Percentiles rank a stretch among this genome's conserved stretches.
phyloP scores from a whole-genome alignment of 2,797 vertebrate genomes.

The Anguilla megastoma region DNA sequence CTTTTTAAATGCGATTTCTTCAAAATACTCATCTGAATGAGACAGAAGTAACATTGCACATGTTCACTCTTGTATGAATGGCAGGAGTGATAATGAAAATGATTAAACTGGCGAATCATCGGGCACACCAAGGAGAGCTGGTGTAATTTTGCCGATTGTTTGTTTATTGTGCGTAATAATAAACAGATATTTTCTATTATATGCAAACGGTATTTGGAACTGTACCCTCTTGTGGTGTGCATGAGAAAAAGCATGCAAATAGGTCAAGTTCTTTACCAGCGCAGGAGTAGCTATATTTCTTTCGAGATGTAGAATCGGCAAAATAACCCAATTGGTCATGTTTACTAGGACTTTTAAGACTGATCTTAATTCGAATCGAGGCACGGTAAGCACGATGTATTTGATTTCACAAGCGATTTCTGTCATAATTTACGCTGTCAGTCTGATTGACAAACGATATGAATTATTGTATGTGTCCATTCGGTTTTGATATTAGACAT shows the following conservation, averaged over 20 bases:
- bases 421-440: not conserved
- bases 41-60: not conserved
- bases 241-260: slow-evolving; percentile 22
- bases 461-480: not conserved
- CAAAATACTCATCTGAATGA: not conserved
- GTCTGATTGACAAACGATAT: not conserved
- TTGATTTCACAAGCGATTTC: slow-evolving; percentile 11
- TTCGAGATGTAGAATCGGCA: not conserved
- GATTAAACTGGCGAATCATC: not conserved
- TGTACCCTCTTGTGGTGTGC: slow-evolving; percentile 33
- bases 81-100: not conserved
- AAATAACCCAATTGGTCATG: not conserved
- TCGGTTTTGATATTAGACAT: not conserved
- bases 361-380: not conserved
- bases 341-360: not conserved
- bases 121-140: not conserved
- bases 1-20: not conserved
- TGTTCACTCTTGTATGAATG: not conserved
- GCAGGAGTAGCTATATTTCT: not conserved
- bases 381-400: slow-evolving; percentile 10
- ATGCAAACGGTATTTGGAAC: not conserved
- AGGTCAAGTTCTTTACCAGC: not conserved
- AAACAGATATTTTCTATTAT: not conserved
- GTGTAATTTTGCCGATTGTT: not conserved
- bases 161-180: not conserved